These are phyloP conservation scores for Macroteleia sp. DNA, from an alignment of 2,888 invertebrate genomes.

Conservation along the genomic window DNA sequence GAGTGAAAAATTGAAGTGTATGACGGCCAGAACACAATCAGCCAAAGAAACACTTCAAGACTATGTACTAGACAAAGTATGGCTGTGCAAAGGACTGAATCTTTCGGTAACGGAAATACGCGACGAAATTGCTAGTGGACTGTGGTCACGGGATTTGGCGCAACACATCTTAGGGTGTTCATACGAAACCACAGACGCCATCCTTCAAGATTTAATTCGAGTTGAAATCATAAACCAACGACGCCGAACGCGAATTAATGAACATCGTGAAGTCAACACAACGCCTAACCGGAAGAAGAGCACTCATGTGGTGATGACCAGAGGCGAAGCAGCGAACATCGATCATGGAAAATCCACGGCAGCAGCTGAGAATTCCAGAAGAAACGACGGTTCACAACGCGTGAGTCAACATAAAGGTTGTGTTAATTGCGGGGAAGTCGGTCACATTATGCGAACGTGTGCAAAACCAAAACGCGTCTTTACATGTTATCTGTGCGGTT, in stretches of 20 bases:
- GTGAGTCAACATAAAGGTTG: slow-evolving; percentile 1
- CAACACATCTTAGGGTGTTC: not conserved
- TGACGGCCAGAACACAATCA: slow-evolving; percentile 22
- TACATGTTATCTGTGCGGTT: not conserved
- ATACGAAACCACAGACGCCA: slow-evolving; percentile 4
- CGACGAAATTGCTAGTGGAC: slow-evolving; percentile 22
- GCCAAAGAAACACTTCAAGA: slow-evolving; percentile 19
- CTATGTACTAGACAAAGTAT: slow-evolving; percentile 34
- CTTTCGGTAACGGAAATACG: slow-evolving; percentile 5
- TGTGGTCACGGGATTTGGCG: slow-evolving; percentile 3
- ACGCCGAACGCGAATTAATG: too few species aligned
- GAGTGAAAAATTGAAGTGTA: slow-evolving; percentile 16
- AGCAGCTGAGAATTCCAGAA: not conserved
- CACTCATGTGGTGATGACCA: not conserved
- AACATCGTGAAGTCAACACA: not conserved
- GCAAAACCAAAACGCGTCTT: not conserved
- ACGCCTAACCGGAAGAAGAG: not conserved
- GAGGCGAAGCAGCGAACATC: not conserved
- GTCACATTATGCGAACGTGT: slow-evolving; percentile 11
- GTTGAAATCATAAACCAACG: too few species aligned
- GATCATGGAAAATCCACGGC: not conserved
- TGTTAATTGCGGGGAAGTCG: slow-evolving; percentile 8
- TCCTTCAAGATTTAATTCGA: slow-evolving; percentile 27
- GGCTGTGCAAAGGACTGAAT: slow-evolving; percentile 13
- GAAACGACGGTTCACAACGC: not conserved